Percentiles rank a stretch among this genome's conserved stretches.
Evolutionary conservation across 2,888 invertebrate species (phyloP).

Genomic region (Cosmopolites sordidus): DNA sequence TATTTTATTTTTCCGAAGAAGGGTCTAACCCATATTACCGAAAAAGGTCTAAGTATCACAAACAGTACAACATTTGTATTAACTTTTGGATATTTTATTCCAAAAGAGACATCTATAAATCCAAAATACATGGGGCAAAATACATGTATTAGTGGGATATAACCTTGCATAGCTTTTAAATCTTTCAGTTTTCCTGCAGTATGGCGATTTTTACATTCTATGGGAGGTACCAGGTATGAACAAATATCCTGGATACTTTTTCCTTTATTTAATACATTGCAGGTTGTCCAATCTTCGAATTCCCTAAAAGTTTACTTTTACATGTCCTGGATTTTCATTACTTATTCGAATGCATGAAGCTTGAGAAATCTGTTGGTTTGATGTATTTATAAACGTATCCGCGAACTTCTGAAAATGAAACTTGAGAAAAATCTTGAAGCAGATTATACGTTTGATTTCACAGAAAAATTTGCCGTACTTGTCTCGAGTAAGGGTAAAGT

Average conservation of each 20-base stretch:
- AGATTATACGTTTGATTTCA: too few species aligned
- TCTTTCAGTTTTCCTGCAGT: slow-evolving; percentile 18
- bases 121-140: too few species aligned
- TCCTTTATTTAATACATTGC: slow-evolving; percentile 19
- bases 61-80: too few species aligned
- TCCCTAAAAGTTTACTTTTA: slow-evolving; percentile 18
- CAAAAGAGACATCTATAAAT: too few species aligned
- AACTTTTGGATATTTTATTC: too few species aligned
- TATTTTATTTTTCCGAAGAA: too few species aligned
- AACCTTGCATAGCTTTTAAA: background rate
- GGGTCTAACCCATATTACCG: too few species aligned
- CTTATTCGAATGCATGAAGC: slow-evolving; percentile 21
- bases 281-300: slow-evolving; percentile 14
- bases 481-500: too few species aligned
- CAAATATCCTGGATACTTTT: slow-evolving; percentile 5
- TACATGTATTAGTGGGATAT: too few species aligned
- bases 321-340: slow-evolving; percentile 14
- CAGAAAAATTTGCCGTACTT: too few species aligned
- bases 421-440: slow-evolving; percentile 24
- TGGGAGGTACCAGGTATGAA: slow-evolving; percentile 12
- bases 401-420: slow-evolving; percentile 21
- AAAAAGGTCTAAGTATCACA: too few species aligned
- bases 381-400: slow-evolving; percentile 16
- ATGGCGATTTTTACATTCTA: slow-evolving; percentile 17
- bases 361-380: slow-evolving; percentile 22